These are phyloP conservation scores for Ladona fulva DNA, from an alignment of 1,140 invertebrate species.

Conservation along the genomic window DNA sequence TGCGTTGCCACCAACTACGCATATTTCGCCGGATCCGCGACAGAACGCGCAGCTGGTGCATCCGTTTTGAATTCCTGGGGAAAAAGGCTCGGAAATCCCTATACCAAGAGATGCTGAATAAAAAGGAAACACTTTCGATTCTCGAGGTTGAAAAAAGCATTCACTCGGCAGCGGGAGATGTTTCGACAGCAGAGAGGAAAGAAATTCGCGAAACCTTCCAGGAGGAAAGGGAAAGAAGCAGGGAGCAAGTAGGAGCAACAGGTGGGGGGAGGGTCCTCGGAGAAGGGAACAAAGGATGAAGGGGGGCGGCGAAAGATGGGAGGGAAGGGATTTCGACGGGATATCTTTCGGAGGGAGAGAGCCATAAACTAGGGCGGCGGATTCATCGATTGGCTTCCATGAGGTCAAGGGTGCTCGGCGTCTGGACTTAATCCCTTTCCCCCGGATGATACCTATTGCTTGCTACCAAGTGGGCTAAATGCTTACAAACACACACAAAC, in stretches of 20 bases:
- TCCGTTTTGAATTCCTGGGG: too few species aligned
- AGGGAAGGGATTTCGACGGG: conserved; percentile 10
- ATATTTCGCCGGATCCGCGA: too few species aligned
- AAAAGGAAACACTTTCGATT: too few species aligned
- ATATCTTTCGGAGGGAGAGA: neutral
- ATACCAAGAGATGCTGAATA: too few species aligned
- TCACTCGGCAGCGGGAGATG: neutral
- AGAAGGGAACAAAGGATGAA: neutral
- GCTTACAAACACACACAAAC: too few species aligned
- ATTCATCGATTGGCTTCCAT: neutral
- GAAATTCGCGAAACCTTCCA: conserved; percentile 14
- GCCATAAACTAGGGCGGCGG: neutral
- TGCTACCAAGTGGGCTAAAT: neutral
- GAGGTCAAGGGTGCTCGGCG: neutral
- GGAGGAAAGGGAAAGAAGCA: conserved; percentile 20
- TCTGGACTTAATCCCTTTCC: neutral
- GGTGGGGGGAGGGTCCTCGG: neutral
- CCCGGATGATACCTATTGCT: too few species aligned
- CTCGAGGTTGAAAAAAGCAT: too few species aligned
- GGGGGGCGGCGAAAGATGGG: neutral
- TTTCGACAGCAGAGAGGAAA: conserved; percentile 13
- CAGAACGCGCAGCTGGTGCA: too few species aligned
- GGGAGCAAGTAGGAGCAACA: neutral
- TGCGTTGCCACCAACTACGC: too few species aligned
- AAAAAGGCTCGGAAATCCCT: too few species aligned